A percentile compares a stretch with the other conserved stretches of the same genome.
Conservation (phyloP, 2,113 vertebrate species). For the Takifugu flavidus region DNA sequence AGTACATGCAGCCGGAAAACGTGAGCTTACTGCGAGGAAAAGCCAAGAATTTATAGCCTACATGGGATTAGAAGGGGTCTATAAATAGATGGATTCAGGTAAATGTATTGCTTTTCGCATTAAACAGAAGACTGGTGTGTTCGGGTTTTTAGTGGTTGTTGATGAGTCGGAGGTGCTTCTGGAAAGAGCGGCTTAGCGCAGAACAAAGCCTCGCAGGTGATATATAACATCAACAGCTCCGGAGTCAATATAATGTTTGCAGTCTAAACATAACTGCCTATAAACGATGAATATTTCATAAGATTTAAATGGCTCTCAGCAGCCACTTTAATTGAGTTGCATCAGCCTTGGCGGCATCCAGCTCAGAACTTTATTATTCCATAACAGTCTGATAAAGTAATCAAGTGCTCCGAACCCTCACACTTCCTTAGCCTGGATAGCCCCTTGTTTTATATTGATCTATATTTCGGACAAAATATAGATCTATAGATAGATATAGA, state of each 20-base stretch:
- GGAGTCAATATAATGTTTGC: conserved; percentile 25
- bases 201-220: conserved; percentile 12
- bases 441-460: conserved; percentile 47
- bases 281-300: conserved; percentile 59
- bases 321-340: conserved; percentile 49
- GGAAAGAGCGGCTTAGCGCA: background rate
- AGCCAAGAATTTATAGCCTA: background rate
- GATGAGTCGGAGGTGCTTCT: background rate
- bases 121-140: background rate
- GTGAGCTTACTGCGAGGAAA: conserved; percentile 11
- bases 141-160: conserved; percentile 7
- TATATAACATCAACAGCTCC: conserved; percentile 26
- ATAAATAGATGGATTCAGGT: conserved; percentile 14
- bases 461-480: conserved; percentile 41
- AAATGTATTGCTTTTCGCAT: background rate
- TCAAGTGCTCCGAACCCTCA: conserved; percentile 62
- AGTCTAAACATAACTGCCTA: conserved; percentile 26
- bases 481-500: too few species aligned
- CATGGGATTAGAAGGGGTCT: conserved; percentile 10
- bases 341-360: conserved; percentile 10
- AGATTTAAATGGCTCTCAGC: conserved; percentile 42
- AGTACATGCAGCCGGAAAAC: conserved; percentile 14
- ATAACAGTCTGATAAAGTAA: conserved; percentile 58
- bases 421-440: conserved; percentile 32
- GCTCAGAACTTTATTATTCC: conserved; percentile 37